Percentiles rank a stretch among this genome's conserved stretches.
Evolutionary conservation across 30 jellyfish, hydroid and myxozoan species (phyloP).

Genomic region (Morbakka virulenta): DNA sequence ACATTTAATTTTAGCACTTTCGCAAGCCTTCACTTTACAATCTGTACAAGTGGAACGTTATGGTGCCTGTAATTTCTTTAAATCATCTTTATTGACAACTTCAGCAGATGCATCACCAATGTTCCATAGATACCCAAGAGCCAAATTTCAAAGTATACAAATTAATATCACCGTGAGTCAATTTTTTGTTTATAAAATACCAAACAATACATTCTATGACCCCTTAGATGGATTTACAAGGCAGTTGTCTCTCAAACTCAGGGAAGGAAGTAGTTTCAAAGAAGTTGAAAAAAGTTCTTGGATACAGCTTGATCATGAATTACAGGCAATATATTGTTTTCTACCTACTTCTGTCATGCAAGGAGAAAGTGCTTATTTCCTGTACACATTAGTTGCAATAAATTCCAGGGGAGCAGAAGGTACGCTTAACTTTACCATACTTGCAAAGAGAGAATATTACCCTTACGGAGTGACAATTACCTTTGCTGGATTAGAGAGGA

Average conservation of each 20-base stretch:
- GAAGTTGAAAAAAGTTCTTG: conserved; percentile 25
- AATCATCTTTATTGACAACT: neutral
- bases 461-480: conserved; percentile 25
- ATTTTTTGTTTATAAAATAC: conserved; percentile 33
- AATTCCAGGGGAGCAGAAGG: conserved; percentile 55
- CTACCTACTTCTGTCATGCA: conserved; percentile 32
- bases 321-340: conserved; percentile 49
- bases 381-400: conserved; percentile 47
- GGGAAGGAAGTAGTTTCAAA: conserved; percentile 6
- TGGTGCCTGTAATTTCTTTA: conserved; percentile 20
- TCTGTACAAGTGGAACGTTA: conserved; percentile 23
- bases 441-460: neutral
- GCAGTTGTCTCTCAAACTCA: conserved; percentile 23
- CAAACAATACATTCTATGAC: conserved; percentile 70
- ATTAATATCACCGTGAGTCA: conserved; percentile 32
- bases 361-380: conserved; percentile 19
- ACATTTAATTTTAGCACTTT: neutral
- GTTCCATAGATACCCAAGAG: conserved; percentile 40
- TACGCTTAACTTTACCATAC: conserved; percentile 14
- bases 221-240: conserved; percentile 68
- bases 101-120: conserved; percentile 41
- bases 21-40: conserved; percentile 17
- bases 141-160: conserved; percentile 1
- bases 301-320: conserved; percentile 47
- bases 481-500: conserved; percentile 51